phyloP scores from a whole-genome alignment of 2,113 vertebrate species.

The Hyla sarda region DNA sequence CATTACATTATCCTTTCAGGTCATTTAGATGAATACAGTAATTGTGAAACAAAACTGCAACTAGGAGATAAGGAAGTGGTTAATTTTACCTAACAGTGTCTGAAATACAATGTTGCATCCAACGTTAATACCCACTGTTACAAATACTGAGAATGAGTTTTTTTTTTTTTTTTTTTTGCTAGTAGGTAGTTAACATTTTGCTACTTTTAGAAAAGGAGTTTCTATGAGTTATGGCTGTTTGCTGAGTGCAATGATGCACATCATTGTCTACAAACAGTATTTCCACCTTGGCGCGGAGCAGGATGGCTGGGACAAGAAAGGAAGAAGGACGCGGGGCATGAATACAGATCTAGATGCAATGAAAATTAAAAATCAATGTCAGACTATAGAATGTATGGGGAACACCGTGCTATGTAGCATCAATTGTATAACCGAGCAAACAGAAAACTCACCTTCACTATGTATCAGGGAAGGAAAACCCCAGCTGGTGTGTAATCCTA shows the following conservation, averaged over 20 bases:
- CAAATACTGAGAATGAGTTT: background rate
- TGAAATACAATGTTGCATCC: background rate
- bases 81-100: background rate
- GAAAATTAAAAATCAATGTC: background rate
- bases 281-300: slow-evolving; percentile 30
- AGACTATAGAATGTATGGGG: background rate
- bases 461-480: slow-evolving; percentile 20
- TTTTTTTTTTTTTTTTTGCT: background rate
- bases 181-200: background rate
- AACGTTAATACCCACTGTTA: background rate
- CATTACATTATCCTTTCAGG: background rate
- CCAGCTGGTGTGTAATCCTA: slow-evolving; percentile 51
- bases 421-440: background rate
- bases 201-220: background rate
- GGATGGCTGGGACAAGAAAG: no score
- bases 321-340: background rate
- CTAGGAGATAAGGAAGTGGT: background rate
- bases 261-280: slow-evolving; percentile 41
- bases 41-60: background rate
- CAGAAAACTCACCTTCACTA: slow-evolving; percentile 54
- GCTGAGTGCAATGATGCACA: slow-evolving; percentile 24
- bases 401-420: background rate
- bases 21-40: background rate
- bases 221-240: slow-evolving; percentile 5
- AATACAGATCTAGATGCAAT: background rate